These are phyloP conservation scores for Megalops atlanticus DNA, from an alignment of 2,113 vertebrate species.

Conservation along the genomic window DNA sequence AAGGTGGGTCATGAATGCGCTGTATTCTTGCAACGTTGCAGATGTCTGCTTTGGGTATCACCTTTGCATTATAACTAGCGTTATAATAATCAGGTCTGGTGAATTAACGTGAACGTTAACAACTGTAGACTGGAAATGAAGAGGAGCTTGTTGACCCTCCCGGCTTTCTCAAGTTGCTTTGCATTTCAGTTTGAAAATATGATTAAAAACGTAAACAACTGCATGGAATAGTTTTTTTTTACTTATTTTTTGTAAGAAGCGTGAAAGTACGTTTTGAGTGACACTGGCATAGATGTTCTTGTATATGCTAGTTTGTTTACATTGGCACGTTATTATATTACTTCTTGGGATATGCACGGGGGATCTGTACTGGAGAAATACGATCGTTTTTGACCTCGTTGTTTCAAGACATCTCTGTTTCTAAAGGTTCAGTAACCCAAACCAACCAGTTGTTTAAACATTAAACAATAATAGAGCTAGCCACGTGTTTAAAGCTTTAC, in stretches of 20 bases:
- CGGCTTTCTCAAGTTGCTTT: background rate
- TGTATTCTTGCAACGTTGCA: background rate
- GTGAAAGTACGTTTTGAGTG: background rate
- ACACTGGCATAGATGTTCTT: background rate
- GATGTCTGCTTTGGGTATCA: background rate
- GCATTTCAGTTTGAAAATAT: too few species aligned
- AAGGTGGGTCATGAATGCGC: constrained; percentile 59
- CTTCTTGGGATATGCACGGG: background rate
- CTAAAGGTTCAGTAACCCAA: background rate
- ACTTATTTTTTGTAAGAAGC: background rate
- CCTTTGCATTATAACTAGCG: background rate
- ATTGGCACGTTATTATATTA: background rate
- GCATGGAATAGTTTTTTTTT: background rate
- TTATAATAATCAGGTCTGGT: background rate
- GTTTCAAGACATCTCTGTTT: background rate
- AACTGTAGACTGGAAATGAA: background rate
- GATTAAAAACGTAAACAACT: background rate
- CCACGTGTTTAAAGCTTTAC: background rate
- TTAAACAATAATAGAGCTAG: background rate
- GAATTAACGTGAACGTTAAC: background rate
- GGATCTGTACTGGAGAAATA: background rate
- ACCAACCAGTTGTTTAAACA: too few species aligned
- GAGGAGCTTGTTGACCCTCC: background rate
- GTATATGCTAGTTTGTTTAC: background rate
- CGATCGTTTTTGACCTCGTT: background rate